Evolutionary conservation across 2,113 vertebrate genomes (phyloP).

Genomic region (Panurus biarmicus): DNA sequence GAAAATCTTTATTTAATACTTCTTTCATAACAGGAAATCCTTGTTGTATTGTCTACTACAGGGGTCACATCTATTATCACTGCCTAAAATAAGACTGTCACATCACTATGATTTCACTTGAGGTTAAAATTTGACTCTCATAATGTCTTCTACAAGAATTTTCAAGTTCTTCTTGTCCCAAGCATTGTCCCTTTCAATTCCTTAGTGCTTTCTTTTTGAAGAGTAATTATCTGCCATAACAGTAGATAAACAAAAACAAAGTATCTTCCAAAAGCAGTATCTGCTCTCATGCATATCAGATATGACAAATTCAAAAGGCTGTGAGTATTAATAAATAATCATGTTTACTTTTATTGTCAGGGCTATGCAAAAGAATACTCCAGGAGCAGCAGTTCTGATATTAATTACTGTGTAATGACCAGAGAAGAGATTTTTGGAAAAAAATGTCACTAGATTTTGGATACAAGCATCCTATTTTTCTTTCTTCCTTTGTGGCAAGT

Average conservation of each 20-base stretch:
- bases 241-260: no score
- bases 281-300: background rate
- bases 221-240: background rate
- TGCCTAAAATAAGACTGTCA: background rate
- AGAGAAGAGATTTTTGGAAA: background rate
- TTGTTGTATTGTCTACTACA: background rate
- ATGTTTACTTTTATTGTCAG: background rate
- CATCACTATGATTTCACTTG: background rate
- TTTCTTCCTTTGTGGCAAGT: background rate
- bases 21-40: constrained; percentile 54
- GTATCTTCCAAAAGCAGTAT: background rate
- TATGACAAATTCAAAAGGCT: background rate
- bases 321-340: background rate
- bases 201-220: background rate
- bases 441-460: background rate
- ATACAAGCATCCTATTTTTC: background rate
- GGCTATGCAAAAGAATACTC: background rate
- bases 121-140: background rate
- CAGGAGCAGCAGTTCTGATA: background rate
- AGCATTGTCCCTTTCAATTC: background rate
- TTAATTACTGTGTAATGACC: background rate
- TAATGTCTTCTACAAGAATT: background rate
- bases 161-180: background rate
- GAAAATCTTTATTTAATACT: constrained; percentile 14
- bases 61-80: background rate